Evolutionary conservation across 2,888 invertebrate genomes (phyloP).

Genomic region (Nephrotoma appendiculata): DNA sequence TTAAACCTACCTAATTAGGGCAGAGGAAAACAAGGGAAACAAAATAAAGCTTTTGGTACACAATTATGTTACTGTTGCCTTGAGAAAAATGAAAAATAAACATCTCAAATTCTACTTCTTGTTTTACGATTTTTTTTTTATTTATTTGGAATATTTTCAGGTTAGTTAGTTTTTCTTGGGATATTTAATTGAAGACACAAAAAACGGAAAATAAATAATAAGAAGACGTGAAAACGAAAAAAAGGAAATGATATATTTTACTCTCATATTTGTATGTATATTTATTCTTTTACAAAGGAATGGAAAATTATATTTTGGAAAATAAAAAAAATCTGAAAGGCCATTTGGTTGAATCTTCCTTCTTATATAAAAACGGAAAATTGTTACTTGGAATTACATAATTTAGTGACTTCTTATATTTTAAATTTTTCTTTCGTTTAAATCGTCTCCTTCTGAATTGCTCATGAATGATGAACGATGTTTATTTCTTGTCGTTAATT

Average conservation of each 20-base stretch:
- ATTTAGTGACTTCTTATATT: background rate
- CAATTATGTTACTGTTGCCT: background rate
- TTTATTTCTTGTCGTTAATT: background rate
- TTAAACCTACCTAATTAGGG: background rate
- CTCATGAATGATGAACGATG: background rate
- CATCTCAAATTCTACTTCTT: background rate
- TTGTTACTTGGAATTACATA: background rate
- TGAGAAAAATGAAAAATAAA: background rate
- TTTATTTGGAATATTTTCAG: background rate
- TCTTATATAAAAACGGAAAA: background rate
- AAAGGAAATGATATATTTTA: background rate
- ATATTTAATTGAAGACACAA: background rate
- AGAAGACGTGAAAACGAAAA: background rate
- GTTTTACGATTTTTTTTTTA: background rate
- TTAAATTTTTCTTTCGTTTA: background rate
- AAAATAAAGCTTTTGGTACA: background rate
- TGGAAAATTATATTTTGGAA: background rate
- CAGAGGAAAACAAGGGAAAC: background rate
- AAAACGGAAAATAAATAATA: background rate
- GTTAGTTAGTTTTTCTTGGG: background rate
- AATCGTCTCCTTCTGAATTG: background rate
- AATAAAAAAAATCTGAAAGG: background rate
- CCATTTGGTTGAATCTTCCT: background rate
- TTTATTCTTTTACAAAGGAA: background rate
- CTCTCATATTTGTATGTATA: background rate